These are phyloP conservation scores for Eulemur rubriventer DNA, from an alignment of 2,797 vertebrate species.

Conservation along the genomic window DNA sequence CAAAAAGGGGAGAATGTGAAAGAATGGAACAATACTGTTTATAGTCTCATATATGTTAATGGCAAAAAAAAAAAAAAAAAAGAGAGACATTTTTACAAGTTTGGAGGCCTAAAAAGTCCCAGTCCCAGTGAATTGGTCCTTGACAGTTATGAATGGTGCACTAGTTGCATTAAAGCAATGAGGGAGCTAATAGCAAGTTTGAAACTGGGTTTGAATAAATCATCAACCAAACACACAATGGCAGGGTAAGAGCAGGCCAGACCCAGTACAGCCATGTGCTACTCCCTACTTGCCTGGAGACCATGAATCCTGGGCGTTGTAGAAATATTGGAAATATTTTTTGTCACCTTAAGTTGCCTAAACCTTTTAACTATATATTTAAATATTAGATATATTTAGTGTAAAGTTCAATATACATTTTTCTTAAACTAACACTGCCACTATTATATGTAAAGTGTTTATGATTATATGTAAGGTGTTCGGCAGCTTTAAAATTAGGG, in stretches of 20 bases:
- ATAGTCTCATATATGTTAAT: conserved; percentile 65
- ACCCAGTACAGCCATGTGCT: conserved; percentile 81
- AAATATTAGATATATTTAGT: conserved; percentile 79
- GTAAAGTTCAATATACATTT: conserved; percentile 71
- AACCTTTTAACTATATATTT: conserved; percentile 77
- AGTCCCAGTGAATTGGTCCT: conserved; percentile 88
- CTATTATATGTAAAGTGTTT: conserved; percentile 74
- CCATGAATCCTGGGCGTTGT: conserved; percentile 80
- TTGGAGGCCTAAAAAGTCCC: conserved; percentile 88
- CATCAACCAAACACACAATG: conserved; percentile 83
- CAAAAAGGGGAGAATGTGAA: conserved; percentile 64
- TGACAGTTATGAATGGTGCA: conserved; percentile 92
- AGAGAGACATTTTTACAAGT: conserved; percentile 78
- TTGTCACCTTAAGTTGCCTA: conserved; percentile 83
- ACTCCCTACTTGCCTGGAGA: conserved; percentile 86
- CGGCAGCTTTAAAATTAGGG: conserved; percentile 73
- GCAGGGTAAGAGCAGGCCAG: conserved; percentile 82
- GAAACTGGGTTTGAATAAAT: conserved; percentile 89
- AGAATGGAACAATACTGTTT: conserved; percentile 46
- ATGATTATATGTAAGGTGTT: conserved; percentile 72
- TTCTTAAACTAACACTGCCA: conserved; percentile 74
- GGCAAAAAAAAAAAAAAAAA: conserved; percentile 11
- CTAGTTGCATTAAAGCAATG: conserved; percentile 86
- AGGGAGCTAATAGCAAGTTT: conserved; percentile 87
- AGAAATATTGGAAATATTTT: conserved; percentile 83